Percentiles rank a stretch among this genome's conserved stretches.
These are phyloP conservation scores for Luehdorfia chinensis DNA, from an alignment of 1,140 invertebrate genomes.

Conservation along the genomic window DNA sequence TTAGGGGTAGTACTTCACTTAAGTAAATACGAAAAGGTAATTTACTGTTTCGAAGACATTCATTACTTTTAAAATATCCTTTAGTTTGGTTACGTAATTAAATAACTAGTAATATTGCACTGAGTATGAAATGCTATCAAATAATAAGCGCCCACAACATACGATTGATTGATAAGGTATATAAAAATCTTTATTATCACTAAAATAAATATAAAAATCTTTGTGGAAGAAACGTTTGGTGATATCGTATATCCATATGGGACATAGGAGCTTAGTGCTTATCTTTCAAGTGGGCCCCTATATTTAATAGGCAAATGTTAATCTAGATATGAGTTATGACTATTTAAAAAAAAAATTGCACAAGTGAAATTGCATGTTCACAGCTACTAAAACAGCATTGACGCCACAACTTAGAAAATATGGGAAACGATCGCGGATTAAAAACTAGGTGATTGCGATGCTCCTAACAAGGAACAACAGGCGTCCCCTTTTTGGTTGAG, in stretches of 20 bases:
- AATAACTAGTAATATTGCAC: constrained; percentile 82
- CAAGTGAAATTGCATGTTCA: constrained; percentile 74
- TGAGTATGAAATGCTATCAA: constrained; percentile 78
- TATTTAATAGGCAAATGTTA: constrained; percentile 73
- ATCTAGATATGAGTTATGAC: constrained; percentile 75
- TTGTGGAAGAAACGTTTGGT: constrained; percentile 70
- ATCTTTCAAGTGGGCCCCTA: constrained; percentile 69
- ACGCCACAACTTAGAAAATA: constrained; percentile 55
- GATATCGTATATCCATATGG: constrained; percentile 56
- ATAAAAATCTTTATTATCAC: constrained; percentile 67
- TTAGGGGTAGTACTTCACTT: constrained; percentile 50
- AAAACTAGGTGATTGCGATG: constrained; percentile 44
- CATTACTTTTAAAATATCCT: constrained; percentile 76
- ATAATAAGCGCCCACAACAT: constrained; percentile 76
- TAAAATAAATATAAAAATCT: constrained; percentile 73
- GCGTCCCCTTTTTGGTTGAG: constrained; percentile 51
- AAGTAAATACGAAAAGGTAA: constrained; percentile 77
- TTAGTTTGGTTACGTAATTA: constrained; percentile 79
- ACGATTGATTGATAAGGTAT: constrained; percentile 43
- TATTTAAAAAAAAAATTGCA: constrained; percentile 75
- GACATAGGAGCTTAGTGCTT: constrained; percentile 58
- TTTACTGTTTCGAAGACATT: constrained; percentile 65
- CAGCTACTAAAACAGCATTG: constrained; percentile 67
- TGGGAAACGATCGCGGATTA: constrained; percentile 52
- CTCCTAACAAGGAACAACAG: constrained; percentile 34